A percentile compares a stretch with the other conserved stretches of the same genome.
phyloP scores from a whole-genome alignment of 92 coral and sea anemone species.

The Palythoa grandiflora region DNA sequence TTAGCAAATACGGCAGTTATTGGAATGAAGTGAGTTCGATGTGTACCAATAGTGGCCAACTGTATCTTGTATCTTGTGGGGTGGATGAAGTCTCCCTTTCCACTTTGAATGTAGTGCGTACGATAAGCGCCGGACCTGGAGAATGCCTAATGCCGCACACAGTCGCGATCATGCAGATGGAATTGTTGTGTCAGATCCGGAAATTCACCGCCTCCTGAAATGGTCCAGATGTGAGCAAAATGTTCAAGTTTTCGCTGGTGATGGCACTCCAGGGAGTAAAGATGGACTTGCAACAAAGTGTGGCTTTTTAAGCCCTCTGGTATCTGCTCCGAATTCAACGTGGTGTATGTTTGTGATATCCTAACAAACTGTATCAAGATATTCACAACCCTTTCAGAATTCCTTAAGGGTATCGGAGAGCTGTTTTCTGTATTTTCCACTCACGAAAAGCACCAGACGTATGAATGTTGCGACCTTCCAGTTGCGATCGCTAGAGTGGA shows the following conservation, averaged over 20 bases:
- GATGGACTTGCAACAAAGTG: conserved; percentile 54
- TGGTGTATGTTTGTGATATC: conserved; percentile 48
- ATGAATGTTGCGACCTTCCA: too few relatives aligned
- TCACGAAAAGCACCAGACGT: conserved; percentile 53
- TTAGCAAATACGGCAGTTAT: conserved; percentile 39
- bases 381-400: conserved; percentile 39
- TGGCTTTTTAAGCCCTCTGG: conserved; percentile 44
- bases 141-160: conserved; percentile 34
- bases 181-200: conserved; percentile 34
- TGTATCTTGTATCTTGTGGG: conserved; percentile 24
- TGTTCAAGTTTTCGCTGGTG: conserved; percentile 49
- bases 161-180: conserved; percentile 13
- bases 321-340: conserved; percentile 25
- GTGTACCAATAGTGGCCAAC: conserved; percentile 25
- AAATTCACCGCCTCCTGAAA: conserved; percentile 53
- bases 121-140: not conserved
- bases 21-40: conserved; percentile 50
- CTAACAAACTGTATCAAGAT: conserved; percentile 49
- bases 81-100: conserved; percentile 33
- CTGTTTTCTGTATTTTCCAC: conserved; percentile 48
- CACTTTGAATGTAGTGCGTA: conserved; percentile 25
- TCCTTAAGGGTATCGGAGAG: conserved; percentile 36
- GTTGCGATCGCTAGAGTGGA: conserved; percentile 1
- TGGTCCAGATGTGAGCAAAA: conserved; percentile 41
- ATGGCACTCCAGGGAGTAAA: conserved; percentile 45